Base-by-base conservation (phyloP, 2,113 vertebrate species). In the Blennius ocellaris region DNA sequence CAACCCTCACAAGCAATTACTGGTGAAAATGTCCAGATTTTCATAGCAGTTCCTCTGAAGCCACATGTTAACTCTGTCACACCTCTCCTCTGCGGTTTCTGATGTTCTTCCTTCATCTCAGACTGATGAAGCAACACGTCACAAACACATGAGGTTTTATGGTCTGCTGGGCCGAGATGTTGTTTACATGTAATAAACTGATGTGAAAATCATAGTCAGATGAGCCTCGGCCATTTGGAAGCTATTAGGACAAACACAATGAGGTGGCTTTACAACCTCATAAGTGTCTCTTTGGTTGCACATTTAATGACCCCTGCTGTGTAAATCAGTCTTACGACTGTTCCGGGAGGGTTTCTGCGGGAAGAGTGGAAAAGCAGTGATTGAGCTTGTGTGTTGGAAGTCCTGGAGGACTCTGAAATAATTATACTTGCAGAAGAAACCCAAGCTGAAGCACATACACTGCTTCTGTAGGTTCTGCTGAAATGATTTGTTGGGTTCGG, bases 201-300 rank as follows among this genome's bases (percentile, higher is more conserved):
- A 89, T 90, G 86, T 82, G 80, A 90, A 90, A 92, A 90, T 89
- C 79, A 74, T 67, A 69, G 69, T 85, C 80, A 81, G 85, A 88
- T 84, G 77, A 87, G 82, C 60, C 14, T 17, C 17, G 64, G 60
- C 80, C 84, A 91, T 91, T 90, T 89, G 84, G 86, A 86, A 92
- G 61, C 50, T 68, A 90, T 92, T 92, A 87, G 54, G 57, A 66
- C 48, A 83, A 81, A 81, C 80, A 72, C 41, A 84, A 85, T 66
- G 61, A 80, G 76, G 81, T 76, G 72, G 78, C 81, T 90, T 88
- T 83, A 78, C 70, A 82, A 58, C 75, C 86, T 82, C 76, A 14
- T 82, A 86, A 91, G 83, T 73, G 66, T 83, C 87, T 88, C 52
- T 76, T 61, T 84, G 69, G 76, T 84, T 79, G 69, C 82, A 75